phyloP scores from a whole-genome alignment of 2,113 vertebrate species.

The Speoplatyrhinus poulsoni region DNA sequence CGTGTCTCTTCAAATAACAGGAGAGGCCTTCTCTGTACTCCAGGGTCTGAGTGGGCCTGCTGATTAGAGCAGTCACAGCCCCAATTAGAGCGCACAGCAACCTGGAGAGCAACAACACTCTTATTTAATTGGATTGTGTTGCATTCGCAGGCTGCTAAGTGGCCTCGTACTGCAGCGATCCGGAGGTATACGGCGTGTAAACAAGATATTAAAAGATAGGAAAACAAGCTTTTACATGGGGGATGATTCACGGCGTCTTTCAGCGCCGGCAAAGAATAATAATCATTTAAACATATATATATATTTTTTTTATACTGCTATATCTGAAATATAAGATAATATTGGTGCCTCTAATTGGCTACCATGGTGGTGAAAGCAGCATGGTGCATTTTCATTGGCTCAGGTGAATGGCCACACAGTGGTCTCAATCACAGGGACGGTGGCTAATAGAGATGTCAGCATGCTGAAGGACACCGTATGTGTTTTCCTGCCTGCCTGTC shows the following conservation, averaged over 20 bases:
- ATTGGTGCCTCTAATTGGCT: no score
- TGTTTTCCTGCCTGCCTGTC: no score
- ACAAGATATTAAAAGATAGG: constrained; percentile 66
- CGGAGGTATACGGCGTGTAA: constrained; percentile 50
- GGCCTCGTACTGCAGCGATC: constrained; percentile 56
- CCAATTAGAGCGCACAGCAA: constrained; percentile 77
- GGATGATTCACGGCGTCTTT: no score
- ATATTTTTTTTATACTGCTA: no score
- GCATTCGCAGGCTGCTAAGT: constrained; percentile 64
- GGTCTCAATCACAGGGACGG: no score
- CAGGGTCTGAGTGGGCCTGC: constrained; percentile 69
- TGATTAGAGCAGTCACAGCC: constrained; percentile 79
- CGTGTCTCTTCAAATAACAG: constrained; percentile 71
- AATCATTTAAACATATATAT: no score
- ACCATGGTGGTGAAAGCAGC: no score
- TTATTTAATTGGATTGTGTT: constrained; percentile 78
- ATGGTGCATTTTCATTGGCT: no score
- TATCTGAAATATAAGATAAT: no score
- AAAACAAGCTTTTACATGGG: neutral
- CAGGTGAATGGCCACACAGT: no score
- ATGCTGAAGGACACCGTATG: constrained; percentile 52
- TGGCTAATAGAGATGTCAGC: no score
- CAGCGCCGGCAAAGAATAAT: neutral
- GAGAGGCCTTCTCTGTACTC: constrained; percentile 67
- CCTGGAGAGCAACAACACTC: constrained; percentile 70